Percentiles rank a stretch among this genome's conserved stretches.
Evolutionary conservation across 2,113 vertebrate species (phyloP).

Genomic region (Antidorcas marsupialis): DNA sequence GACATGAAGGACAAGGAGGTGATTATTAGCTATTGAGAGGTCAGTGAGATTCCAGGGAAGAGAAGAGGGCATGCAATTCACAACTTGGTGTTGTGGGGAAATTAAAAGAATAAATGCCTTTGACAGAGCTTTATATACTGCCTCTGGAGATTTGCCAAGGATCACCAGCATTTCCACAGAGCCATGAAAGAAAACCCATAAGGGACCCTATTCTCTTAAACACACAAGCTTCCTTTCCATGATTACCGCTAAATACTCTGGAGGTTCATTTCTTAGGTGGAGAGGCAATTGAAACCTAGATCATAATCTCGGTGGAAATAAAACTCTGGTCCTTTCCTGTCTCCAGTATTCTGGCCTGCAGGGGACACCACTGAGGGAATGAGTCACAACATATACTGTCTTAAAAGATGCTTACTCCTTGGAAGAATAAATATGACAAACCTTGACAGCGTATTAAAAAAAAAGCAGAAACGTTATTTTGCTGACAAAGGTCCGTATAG

Average conservation of each 20-base stretch:
- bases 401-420: not conserved
- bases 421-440: not conserved
- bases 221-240: not conserved
- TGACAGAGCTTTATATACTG: not conserved
- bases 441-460: not conserved
- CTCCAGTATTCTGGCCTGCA: not conserved
- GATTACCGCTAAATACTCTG: not conserved
- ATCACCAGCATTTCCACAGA: not conserved
- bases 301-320: not conserved
- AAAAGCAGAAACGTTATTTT: not conserved
- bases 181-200: not conserved
- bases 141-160: not conserved
- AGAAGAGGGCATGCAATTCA: accelerated
- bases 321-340: not conserved
- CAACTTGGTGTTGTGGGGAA: not conserved
- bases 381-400: not conserved
- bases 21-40: not conserved
- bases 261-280: not conserved
- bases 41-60: not conserved
- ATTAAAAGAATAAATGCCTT: not conserved
- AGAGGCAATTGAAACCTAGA: not conserved
- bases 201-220: not conserved
- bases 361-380: not conserved
- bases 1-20: not conserved
- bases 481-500: not conserved